Conservation (phyloP, 2,113 vertebrate species). For the Entelurus aequoreus region DNA sequence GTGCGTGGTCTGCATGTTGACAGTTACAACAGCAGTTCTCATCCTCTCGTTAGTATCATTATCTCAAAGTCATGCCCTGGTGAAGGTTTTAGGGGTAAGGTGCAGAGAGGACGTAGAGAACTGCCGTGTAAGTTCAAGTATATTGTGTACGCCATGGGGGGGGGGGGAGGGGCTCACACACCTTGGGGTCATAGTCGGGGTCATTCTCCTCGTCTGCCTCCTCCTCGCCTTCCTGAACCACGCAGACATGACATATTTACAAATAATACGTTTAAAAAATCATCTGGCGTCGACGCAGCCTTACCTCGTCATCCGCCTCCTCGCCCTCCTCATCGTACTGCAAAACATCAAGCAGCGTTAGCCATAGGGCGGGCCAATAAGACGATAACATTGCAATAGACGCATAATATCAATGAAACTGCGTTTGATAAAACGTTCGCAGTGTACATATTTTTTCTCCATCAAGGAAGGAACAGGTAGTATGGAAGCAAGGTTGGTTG, state of each 20-base stretch:
- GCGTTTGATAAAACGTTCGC: no score
- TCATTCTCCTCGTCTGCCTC: slow-evolving; percentile 98
- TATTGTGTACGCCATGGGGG: neutral
- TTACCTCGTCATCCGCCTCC: slow-evolving; percentile 97
- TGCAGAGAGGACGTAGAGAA: slow-evolving; percentile 31
- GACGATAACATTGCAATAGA: no score
- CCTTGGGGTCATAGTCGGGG: slow-evolving; percentile 95
- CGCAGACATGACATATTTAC: slow-evolving; percentile 21
- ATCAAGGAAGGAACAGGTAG: no score
- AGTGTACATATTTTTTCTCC: no score
- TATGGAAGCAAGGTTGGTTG: no score
- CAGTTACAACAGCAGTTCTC: slow-evolving; percentile 34
- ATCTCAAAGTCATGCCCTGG: neutral
- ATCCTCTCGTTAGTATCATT: neutral
- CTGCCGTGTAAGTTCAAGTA: slow-evolving; percentile 37
- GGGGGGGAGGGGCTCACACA: slow-evolving; percentile 42
- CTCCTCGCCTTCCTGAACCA: slow-evolving; percentile 89
- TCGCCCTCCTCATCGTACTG: slow-evolving; percentile 99
- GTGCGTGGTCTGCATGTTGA: slow-evolving; percentile 64
- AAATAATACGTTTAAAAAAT: neutral
- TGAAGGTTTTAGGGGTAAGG: neutral
- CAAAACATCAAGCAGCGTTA: slow-evolving; percentile 37
- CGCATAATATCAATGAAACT: no score
- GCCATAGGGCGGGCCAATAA: neutral
- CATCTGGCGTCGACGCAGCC: neutral